A percentile compares a stretch with the other conserved stretches of the same genome.
These are phyloP conservation scores for Cephalopachus bancanus DNA, from an alignment of 2,797 vertebrate genomes.

Conservation along the genomic window DNA sequence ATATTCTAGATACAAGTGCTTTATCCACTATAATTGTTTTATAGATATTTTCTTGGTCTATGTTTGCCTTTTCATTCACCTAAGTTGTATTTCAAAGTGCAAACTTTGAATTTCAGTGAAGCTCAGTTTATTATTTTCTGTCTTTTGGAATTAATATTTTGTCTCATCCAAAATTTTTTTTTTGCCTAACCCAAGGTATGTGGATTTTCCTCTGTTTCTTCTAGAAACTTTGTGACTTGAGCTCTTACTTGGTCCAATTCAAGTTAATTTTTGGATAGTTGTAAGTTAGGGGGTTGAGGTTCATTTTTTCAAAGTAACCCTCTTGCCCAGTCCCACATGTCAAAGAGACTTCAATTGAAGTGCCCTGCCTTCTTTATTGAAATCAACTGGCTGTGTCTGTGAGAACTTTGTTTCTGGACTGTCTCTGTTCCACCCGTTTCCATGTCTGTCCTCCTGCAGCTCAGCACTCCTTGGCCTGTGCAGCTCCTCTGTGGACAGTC, in stretches of 20 bases:
- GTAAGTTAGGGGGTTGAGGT: background rate
- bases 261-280: background rate
- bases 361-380: background rate
- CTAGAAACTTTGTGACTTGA: background rate
- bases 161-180: background rate
- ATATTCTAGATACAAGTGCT: background rate
- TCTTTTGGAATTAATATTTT: background rate
- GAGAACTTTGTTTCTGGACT: background rate
- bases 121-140: background rate
- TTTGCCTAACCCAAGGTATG: background rate
- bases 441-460: rapidly evolving
- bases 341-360: background rate
- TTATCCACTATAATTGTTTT: background rate
- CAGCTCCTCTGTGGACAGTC: rapidly evolving
- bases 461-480: rapidly evolving
- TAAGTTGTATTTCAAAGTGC: background rate
- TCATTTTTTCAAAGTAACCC: background rate
- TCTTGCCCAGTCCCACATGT: background rate
- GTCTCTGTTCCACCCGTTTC: rapidly evolving
- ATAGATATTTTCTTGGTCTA: background rate
- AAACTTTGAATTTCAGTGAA: background rate
- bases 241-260: background rate
- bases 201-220: background rate
- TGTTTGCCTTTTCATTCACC: background rate
- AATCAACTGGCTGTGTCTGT: rapidly evolving